Conservation (phyloP, 1,140 invertebrate species). For the Cotesia typhae region DNA sequence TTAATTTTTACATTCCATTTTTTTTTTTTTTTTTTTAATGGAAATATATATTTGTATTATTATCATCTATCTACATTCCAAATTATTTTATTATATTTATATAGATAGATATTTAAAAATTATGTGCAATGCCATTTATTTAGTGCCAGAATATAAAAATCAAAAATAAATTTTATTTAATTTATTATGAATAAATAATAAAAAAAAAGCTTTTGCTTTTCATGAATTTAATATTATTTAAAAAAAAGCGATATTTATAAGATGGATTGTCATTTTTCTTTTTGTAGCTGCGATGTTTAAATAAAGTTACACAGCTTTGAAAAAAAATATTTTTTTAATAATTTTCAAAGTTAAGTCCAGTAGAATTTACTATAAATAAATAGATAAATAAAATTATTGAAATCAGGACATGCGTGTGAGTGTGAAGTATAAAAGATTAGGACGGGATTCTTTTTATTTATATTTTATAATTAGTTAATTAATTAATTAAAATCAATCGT, state of each 20-base stretch:
- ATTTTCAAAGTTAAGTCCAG: no score
- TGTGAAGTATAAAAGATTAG: conserved; percentile 8
- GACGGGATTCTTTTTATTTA: neutral
- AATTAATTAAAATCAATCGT: conserved; percentile 22
- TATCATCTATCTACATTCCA: neutral
- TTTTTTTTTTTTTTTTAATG: no score
- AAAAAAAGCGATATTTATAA: neutral
- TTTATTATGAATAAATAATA: neutral
- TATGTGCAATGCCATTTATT: conserved; percentile 31
- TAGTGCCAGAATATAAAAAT: conserved; percentile 20
- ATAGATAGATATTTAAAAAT: neutral
- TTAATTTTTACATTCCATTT: no score
- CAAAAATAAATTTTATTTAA: neutral
- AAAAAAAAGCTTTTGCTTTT: conserved; percentile 6
- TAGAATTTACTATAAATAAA: no score
- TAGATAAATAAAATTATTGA: neutral
- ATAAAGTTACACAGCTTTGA: no score
- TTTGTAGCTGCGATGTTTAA: no score
- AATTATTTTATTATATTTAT: neutral
- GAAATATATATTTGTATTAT: no score
- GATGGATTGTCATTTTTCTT: conserved; percentile 2
- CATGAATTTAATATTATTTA: neutral
- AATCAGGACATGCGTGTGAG: conserved; percentile 15
- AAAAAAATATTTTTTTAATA: no score
- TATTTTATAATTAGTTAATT: conserved; percentile 26